Percentiles rank a stretch among this genome's conserved stretches.
These are phyloP conservation scores for Malurus melanocephalus DNA, from an alignment of 2,113 vertebrate species.

Conservation along the genomic window DNA sequence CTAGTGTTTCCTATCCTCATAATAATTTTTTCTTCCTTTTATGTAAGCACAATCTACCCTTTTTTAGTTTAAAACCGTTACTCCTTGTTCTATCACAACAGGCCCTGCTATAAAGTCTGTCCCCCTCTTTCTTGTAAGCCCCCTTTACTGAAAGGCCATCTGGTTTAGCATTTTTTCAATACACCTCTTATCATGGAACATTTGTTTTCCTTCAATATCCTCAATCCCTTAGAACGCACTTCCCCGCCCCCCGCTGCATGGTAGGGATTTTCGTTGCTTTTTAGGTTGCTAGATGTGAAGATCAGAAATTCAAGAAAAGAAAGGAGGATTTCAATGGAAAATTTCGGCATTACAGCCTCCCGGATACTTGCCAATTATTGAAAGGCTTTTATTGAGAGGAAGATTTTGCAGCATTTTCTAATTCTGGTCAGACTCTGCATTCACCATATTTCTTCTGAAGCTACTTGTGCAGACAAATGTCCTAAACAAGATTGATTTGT, in stretches of 20 bases:
- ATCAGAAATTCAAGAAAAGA: neutral
- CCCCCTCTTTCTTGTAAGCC: neutral
- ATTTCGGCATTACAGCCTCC: neutral
- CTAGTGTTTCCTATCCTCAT: neutral
- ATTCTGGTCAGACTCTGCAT: neutral
- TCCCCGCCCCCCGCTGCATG: neutral
- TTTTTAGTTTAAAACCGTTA: neutral
- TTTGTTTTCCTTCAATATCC: neutral
- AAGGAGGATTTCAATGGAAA: neutral
- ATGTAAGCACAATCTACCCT: neutral
- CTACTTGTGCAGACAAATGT: neutral
- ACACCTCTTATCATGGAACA: neutral
- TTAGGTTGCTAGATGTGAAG: neutral
- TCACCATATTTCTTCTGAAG: constrained; percentile 4
- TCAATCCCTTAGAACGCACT: neutral
- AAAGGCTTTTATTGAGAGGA: neutral
- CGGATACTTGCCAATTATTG: neutral
- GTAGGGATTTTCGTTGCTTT: neutral
- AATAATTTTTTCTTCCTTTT: neutral
- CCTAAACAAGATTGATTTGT: neutral
- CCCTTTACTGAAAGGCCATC: neutral
- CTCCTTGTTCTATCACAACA: neutral
- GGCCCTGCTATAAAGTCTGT: neutral
- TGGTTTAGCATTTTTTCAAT: neutral
- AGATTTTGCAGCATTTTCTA: constrained; percentile 22